These are phyloP conservation scores for Potorous gilbertii DNA, from an alignment of 2,797 vertebrate species.

Conservation along the genomic window DNA sequence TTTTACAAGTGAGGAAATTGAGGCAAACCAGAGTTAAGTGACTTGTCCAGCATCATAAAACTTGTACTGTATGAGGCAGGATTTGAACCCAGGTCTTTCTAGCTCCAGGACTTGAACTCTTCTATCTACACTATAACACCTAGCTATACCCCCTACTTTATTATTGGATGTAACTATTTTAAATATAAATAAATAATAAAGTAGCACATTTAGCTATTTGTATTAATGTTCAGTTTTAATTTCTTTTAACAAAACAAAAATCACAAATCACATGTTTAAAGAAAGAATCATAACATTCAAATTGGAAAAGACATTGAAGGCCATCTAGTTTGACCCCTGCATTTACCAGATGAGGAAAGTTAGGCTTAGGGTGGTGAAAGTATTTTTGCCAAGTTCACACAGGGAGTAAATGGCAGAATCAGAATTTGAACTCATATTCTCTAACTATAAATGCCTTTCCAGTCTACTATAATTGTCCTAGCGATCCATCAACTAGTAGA, in stretches of 20 bases:
- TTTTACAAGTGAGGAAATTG: background rate
- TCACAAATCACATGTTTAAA: background rate
- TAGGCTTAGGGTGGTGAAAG: background rate
- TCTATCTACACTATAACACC: background rate
- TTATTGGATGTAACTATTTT: background rate
- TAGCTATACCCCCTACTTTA: background rate
- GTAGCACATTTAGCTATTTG: background rate
- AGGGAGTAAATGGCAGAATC: background rate
- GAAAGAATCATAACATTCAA: background rate
- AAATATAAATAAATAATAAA: background rate
- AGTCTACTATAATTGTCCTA: background rate
- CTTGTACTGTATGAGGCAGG: background rate
- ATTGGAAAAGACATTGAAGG: background rate
- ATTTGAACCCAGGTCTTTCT: background rate
- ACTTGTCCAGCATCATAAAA: background rate
- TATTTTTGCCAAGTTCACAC: background rate
- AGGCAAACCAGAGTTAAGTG: background rate
- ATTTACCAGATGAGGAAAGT: background rate
- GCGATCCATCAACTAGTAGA: background rate
- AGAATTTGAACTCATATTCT: background rate
- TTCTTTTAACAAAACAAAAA: background rate
- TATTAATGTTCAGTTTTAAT: background rate
- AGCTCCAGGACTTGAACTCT: background rate
- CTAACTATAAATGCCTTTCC: background rate
- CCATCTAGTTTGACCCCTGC: background rate